Conservation (phyloP, 1,140 invertebrate genomes). For the Drosophila pectinifera region DNA sequence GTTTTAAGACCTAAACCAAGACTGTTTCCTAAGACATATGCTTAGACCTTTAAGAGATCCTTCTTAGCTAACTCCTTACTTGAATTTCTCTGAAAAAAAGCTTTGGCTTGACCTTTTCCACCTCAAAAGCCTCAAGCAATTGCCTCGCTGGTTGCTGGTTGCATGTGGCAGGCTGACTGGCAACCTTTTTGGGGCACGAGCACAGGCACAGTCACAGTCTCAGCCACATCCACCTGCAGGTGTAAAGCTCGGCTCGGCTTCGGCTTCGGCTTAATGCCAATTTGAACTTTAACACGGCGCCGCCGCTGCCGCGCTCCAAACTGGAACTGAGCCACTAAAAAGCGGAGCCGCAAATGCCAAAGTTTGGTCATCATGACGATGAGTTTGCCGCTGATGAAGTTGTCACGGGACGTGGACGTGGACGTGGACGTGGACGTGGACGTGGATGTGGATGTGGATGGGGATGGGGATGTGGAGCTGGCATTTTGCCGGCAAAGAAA, state of each 20-base stretch:
- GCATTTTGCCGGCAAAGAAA: constrained; percentile 79
- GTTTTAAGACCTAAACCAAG: background rate
- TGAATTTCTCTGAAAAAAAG: background rate
- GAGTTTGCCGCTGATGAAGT: constrained; percentile 29
- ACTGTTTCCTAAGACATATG: no score
- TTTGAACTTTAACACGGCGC: constrained; percentile 77
- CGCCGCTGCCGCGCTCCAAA: constrained; percentile 16
- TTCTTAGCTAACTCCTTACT: no score
- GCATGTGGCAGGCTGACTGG: constrained; percentile 17
- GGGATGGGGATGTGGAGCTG: constrained; percentile 33
- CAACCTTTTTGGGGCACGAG: constrained; percentile 36
- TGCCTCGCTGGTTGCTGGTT: background rate
- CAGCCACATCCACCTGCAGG: constrained; percentile 22
- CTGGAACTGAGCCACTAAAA: constrained; percentile 34
- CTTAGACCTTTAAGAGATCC: background rate
- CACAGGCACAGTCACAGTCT: background rate
- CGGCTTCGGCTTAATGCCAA: constrained; percentile 43
- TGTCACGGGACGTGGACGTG: constrained; percentile 31
- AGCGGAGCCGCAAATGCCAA: constrained; percentile 64
- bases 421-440: constrained; percentile 4
- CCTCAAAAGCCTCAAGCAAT: background rate
- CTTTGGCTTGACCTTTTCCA: constrained; percentile 4
- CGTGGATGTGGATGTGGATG: no score
- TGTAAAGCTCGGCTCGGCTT: constrained; percentile 13
- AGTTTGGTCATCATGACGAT: constrained; percentile 47